Evolutionary conservation across 1,140 invertebrate genomes (phyloP).

Genomic region (Drosophila triauraria): DNA sequence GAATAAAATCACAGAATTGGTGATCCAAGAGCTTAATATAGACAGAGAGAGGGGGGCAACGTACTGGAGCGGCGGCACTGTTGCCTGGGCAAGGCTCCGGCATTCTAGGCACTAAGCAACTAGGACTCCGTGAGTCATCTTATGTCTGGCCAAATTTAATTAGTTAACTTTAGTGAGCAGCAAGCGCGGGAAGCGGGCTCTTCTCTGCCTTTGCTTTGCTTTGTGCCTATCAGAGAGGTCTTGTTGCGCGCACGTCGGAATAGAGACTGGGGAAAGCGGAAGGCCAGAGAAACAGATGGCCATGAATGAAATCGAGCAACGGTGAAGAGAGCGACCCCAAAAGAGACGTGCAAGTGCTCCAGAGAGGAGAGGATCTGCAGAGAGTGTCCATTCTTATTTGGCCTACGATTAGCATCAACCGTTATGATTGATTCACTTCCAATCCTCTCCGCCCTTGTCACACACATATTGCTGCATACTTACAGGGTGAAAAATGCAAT

Average conservation of each 20-base stretch:
- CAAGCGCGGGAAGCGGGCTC: constrained; percentile 61
- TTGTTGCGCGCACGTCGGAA: constrained; percentile 75
- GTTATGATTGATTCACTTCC: constrained; percentile 11
- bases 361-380: neutral
- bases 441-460: neutral
- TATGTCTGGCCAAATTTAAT: constrained; percentile 26
- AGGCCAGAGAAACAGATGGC: constrained; percentile 42
- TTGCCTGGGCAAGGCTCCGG: constrained; percentile 26
- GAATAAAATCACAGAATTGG: constrained; percentile 19
- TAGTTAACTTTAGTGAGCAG: constrained; percentile 28
- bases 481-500: neutral
- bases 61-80: constrained; percentile 41
- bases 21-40: constrained; percentile 57
- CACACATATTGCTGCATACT: constrained; percentile 22
- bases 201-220: constrained; percentile 31
- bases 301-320: constrained; percentile 47
- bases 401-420: neutral
- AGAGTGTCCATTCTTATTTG: neutral
- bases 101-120: constrained; percentile 21
- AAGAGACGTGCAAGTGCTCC: constrained; percentile 4
- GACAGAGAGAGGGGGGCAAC: constrained; percentile 25
- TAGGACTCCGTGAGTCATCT: constrained; percentile 38
- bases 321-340: constrained; percentile 23
- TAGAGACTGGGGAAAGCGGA: constrained; percentile 70
- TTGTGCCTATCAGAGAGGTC: constrained; percentile 31